Percentiles rank a stretch among this genome's conserved stretches.
These are phyloP conservation scores for Cantharis rufa DNA, from an alignment of 2,888 invertebrate genomes.

Conservation along the genomic window DNA sequence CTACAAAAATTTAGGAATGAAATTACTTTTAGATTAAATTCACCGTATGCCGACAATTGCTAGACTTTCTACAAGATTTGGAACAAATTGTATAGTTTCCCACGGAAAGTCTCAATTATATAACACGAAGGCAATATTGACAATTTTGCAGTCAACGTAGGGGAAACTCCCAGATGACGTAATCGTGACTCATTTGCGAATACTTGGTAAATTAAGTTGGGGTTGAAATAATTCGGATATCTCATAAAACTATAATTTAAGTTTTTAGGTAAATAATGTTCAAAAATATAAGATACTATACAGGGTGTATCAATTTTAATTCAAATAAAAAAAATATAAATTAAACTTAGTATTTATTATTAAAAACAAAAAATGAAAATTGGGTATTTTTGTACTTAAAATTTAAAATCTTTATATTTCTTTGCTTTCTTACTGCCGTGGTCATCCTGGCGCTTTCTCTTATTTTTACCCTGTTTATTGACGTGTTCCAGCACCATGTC, in stretches of 20 bases:
- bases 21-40: not conserved
- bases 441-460: slow-evolving; percentile 86
- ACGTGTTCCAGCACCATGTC: slow-evolving; percentile 99
- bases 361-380: no score
- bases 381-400: no score
- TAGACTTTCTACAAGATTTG: not conserved
- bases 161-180: slow-evolving; percentile 30
- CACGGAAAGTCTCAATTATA: not conserved
- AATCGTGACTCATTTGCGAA: slow-evolving; percentile 27
- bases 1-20: not conserved
- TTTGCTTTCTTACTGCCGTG: no score
- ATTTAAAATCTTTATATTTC: no score
- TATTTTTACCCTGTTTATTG: slow-evolving; percentile 92
- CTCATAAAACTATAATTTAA: not conserved
- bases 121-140: slow-evolving; percentile 11
- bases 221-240: not conserved
- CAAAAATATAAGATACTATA: no score
- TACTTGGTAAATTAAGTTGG: no score
- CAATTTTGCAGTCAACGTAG: slow-evolving; percentile 26
- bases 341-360: no score
- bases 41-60: not conserved
- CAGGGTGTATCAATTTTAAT: no score
- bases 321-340: no score
- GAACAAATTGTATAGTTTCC: not conserved
- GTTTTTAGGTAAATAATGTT: no score